Base-by-base conservation (phyloP, 2,888 invertebrate genomes). In the Erpobdella octoculata region DNA sequence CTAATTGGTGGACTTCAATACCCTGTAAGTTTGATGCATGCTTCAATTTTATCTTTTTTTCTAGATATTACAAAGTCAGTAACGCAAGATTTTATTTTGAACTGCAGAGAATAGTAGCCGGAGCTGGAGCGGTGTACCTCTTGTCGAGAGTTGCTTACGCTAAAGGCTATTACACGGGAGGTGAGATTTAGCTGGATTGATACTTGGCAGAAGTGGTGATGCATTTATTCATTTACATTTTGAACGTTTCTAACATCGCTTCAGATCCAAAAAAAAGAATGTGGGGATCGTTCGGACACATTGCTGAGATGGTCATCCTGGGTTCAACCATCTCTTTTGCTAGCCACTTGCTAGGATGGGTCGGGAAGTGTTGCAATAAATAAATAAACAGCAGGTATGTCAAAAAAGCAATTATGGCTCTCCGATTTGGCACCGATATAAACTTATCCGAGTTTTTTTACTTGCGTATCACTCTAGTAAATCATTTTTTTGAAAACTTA, bases 111-210 rank as follows among this genome's bases (percentile, higher is more conserved):
- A 46, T 73, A 36, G 64, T 70, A 5, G 72, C 75, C 18, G 75
- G 65, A 9, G 71, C 71, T 66, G 76, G 75, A 6, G 69, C 36
- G 3, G 35, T 74, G 8, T 76, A 72, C 58, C 33, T 85, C 33
- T 73, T 79, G 15, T 82, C 84, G 18, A 79, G 84, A 72, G 78
- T 85, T 38, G 80, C 80, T 9, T 85, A 85, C 78, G 84, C 85
- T 15, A 75, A 80, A 35, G 85, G 85, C 9, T 85, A 85, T 77
- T 84, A 82, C 72, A 82, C 82, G 70, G 84, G 84, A 77, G 83
- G 84, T 84, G 76, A 76, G 75, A 67, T 46, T n/a, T 65, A 28
- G 8, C 6, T 33, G n/a, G 12, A 46, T 12, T 2, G n/a, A 15
- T 48, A 31, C 9, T 41, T 31, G 21, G 2, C n/a, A n/a, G n/a